phyloP scores from a whole-genome alignment of 2,113 vertebrate species.

The Indicator indicator region DNA sequence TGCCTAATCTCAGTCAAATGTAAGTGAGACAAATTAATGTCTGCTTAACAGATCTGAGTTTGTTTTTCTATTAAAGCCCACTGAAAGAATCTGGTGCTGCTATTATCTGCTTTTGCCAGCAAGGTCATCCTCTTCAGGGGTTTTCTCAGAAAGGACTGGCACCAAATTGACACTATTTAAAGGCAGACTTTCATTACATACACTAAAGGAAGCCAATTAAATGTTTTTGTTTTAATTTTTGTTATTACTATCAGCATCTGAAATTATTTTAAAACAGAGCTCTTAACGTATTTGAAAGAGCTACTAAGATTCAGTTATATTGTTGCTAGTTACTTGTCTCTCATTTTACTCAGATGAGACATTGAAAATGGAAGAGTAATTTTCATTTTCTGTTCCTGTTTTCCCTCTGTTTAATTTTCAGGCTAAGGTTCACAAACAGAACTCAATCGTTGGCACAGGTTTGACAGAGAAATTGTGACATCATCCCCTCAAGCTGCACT shows the following conservation, averaged over 20 bases:
- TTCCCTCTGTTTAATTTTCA: not conserved
- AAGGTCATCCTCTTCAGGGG: not conserved
- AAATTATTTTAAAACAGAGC: not conserved
- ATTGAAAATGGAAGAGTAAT: not conserved
- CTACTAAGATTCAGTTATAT: not conserved
- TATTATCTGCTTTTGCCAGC: not conserved
- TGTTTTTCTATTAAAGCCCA: not conserved
- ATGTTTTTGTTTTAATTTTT: not conserved
- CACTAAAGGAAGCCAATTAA: not conserved
- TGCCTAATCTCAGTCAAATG: not conserved
- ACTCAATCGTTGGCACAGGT: not conserved
- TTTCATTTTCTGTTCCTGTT: not conserved
- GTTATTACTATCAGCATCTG: not conserved
- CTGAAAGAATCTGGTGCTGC: not conserved
- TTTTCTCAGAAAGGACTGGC: not conserved
- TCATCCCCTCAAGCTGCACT: not conserved
- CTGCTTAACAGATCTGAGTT: not conserved
- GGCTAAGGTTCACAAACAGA: rapidly evolving
- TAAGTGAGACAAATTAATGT: not conserved
- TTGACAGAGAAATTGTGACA: not conserved
- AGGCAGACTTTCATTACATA: not conserved
- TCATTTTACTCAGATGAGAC: not conserved
- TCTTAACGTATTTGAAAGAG: not conserved
- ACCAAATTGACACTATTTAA: not conserved
- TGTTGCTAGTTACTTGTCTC: not conserved